These are phyloP conservation scores for Meteorus colon DNA, from an alignment of 2,888 invertebrate genomes.

Conservation along the genomic window DNA sequence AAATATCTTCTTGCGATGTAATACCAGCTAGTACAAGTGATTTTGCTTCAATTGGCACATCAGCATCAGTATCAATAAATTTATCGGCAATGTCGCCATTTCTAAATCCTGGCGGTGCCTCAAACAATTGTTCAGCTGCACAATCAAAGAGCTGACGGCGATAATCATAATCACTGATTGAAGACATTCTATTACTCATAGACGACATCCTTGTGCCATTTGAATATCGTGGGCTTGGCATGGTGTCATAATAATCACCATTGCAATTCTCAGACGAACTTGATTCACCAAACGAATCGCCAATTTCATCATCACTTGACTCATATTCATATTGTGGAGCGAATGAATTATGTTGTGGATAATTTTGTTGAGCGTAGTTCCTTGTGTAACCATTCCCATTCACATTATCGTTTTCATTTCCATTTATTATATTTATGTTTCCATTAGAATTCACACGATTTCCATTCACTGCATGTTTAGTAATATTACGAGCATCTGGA, in stretches of 20 bases:
- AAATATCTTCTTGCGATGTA: constrained; percentile 64
- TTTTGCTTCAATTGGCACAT: constrained; percentile 54
- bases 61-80: constrained; percentile 54
- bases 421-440: constrained; percentile 49
- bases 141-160: constrained; percentile 53
- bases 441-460: constrained; percentile 21
- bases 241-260: constrained; percentile 44
- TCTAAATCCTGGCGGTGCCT: constrained; percentile 47
- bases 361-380: constrained; percentile 19
- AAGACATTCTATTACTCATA: constrained; percentile 45
- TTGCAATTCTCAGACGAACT: constrained; percentile 48
- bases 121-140: constrained; percentile 47
- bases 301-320: constrained; percentile 52
- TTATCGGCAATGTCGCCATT: constrained; percentile 48
- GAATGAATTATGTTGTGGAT: constrained; percentile 27
- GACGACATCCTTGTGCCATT: constrained; percentile 49
- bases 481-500: constrained; percentile 40
- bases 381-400: constrained; percentile 46
- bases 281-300: constrained; percentile 53
- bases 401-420: constrained; percentile 14
- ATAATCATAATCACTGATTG: constrained; percentile 51
- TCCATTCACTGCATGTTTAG: constrained; percentile 25
- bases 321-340: constrained; percentile 49
- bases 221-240: constrained; percentile 40
- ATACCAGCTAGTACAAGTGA: constrained; percentile 62